Base-by-base conservation (phyloP, 2,797 vertebrate species). In the Tolypeutes matacus region DNA sequence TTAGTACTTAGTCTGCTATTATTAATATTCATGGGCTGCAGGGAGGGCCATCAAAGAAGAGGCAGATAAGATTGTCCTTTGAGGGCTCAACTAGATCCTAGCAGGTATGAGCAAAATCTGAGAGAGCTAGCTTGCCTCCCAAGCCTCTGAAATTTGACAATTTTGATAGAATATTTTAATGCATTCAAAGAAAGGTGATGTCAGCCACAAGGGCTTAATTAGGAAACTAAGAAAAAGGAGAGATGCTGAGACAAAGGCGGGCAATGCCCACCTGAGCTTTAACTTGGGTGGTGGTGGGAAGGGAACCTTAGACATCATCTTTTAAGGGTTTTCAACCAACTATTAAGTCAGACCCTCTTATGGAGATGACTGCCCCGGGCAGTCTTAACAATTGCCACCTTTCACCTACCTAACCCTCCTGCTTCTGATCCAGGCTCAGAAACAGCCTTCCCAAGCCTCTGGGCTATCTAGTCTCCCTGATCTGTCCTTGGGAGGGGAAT, bases 121-220 rank as follows among this genome's bases (percentile, higher is more conserved):
- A 86, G 91, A 65, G 31, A 73, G 7, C 49, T 2, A 27, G 31
- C 2, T 29, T 91, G 58, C 58, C 36, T 51, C 21, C 25, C 64
- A 77, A 84, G 1, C 29, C 81, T 75, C 87, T 73, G 51, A 72
- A 21, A 75, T 70, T 58, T 75, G 64, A 75, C 18, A 51, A 56
- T n/a, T 64, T 78, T 51, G 34, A 88, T 21, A 60, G 49, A 91
- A 6, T 86, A 83, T 88, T 58, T 92, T 53, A 65, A 77, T 64
- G 10, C 56, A 58, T 80, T 86, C 82, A 82, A 91, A 77, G 27
- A 83, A 36, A 76, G 58, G 12, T 21, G 3, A 31, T 84, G 36
- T 70, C 46, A 53, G 23, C 81, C 77, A 67, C 46, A 67, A 72
- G 53, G 58, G 9, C 49, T 36, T 51, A 29, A 23, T 92, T 84